Evolutionary conservation across 1,140 invertebrate species (phyloP), one percentile per base, ranked within the genome.

Genomic region (Drosophila parvula): DNA sequence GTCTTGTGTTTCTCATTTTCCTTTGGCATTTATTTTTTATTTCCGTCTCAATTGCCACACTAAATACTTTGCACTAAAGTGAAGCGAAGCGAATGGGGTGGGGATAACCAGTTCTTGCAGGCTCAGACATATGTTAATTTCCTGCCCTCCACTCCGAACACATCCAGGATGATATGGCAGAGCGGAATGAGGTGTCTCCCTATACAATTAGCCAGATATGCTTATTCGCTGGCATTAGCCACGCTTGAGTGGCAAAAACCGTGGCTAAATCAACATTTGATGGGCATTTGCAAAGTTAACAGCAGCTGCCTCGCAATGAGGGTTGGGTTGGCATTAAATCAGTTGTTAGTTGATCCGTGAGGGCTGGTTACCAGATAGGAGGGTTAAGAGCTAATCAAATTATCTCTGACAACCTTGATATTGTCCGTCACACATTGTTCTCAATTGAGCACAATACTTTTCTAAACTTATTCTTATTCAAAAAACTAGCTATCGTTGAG

Each of bases 21-120:
- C 44, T 6, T 32, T 58, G 61, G 10, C 45, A 36, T 48, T 68
- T 75, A 18, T 65, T 73, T 48, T 67, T 58, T 67, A 82, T 84
- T 89, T 88, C 84, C 84, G 65, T 65, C 80, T 88, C 84, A 84
- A 88, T 88, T 83, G 79, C 67, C 77, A 53, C 83, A 79, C 79
- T 79, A 78, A 85, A 86, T 81, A 81, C 82, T 84, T 84, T 83
- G 67, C 73, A 63, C 81, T 16, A 78, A 56, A 45, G 59, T 47
- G 43, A 67, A 70, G 47, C 38, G 63, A 32, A 32, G 40, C 74
- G 51, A 58, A 64, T 53, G 65, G 30, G 51, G 67, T 68, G 18
- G 12, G n/a, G 34, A 56, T 16, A 85, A 86, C 81, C 64, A 61
- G 82, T 81, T 86, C 67, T 44, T 53, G 48, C 48, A 56, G 34